A percentile compares a stretch with the other conserved stretches of the same genome.
Conservation (phyloP, 2,113 vertebrate species). For the Rhinolophus ferrumequinum region DNA sequence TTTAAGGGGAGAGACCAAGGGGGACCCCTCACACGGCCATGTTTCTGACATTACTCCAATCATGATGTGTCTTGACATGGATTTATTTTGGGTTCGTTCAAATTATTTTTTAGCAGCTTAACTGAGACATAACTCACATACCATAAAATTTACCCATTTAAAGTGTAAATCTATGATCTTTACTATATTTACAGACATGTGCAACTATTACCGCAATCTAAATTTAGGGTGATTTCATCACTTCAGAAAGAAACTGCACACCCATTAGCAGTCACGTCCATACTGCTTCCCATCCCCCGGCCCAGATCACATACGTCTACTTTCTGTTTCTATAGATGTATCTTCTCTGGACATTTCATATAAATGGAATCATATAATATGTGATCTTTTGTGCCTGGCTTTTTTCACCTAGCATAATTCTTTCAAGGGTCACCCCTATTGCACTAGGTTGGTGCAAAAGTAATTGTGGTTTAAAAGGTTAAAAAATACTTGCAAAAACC, state of each 20-base stretch:
- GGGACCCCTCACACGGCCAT: too few species aligned
- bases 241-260: background rate
- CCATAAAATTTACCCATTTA: background rate
- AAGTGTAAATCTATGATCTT: background rate
- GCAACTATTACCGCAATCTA: background rate
- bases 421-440: background rate
- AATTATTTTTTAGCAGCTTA: background rate
- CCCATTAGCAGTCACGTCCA: background rate
- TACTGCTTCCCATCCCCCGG: background rate
- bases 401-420: background rate
- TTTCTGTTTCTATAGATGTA: background rate
- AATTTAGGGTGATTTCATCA: background rate
- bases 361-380: background rate
- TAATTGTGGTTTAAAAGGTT: too few species aligned
- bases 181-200: background rate
- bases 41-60: background rate
- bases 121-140: slow-evolving; percentile 17
- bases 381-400: background rate
- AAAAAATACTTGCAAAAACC: too few species aligned
- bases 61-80: background rate
- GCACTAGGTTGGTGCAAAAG: too few species aligned
- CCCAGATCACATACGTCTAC: background rate
- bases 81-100: background rate
- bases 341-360: background rate
- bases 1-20: too few species aligned